Percentiles rank a stretch among this genome's conserved stretches.
phyloP scores from a whole-genome alignment of 2,113 vertebrate species.

The Upupa epops region DNA sequence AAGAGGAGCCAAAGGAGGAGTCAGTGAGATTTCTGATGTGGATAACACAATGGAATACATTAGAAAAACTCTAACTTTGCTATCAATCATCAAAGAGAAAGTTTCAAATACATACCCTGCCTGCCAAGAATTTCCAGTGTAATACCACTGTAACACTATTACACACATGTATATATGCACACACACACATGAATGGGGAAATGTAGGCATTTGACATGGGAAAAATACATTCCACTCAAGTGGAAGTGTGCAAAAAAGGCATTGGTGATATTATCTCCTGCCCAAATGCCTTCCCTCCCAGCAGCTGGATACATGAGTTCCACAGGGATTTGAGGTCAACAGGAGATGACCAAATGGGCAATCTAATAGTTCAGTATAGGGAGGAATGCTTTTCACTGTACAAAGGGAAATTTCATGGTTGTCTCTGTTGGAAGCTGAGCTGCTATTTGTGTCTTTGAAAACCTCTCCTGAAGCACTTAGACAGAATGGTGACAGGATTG shows the following conservation, averaged over 20 bases:
- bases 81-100: background rate
- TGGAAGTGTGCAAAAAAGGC: constrained; percentile 15
- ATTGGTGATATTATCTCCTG: background rate
- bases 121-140: background rate
- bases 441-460: constrained; percentile 8
- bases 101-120: background rate
- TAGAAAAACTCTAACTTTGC: background rate
- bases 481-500: background rate
- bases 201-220: background rate
- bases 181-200: background rate
- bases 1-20: background rate
- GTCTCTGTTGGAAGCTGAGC: background rate
- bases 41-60: background rate
- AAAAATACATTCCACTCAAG: background rate
- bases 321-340: background rate
- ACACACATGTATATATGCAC: background rate
- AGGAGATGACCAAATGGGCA: background rate
- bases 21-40: background rate
- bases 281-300: background rate
- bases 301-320: background rate
- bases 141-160: background rate
- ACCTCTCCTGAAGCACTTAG: background rate
- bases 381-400: constrained; percentile 1
- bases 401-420: constrained; percentile 52
- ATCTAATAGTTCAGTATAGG: background rate